These are phyloP conservation scores for Notamacropus eugenii DNA, from an alignment of 2,797 vertebrate genomes.

Conservation along the genomic window DNA sequence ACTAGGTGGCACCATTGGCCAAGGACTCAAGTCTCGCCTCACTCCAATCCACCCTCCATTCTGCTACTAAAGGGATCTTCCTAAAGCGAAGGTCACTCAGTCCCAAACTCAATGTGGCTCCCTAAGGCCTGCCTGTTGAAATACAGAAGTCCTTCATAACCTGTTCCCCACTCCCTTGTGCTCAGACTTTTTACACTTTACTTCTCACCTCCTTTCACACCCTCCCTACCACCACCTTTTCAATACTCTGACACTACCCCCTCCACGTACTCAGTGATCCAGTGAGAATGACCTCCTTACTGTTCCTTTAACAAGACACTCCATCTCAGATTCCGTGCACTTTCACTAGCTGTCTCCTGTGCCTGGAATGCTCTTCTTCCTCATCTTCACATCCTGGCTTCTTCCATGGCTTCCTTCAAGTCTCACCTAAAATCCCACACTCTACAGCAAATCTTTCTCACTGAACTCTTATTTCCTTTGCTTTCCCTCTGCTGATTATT, in stretches of 20 bases:
- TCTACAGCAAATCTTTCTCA: not conserved
- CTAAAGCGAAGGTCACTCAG: not conserved
- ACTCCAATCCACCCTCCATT: not conserved
- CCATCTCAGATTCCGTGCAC: not conserved
- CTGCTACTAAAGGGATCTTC: not conserved
- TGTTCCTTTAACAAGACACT: not conserved
- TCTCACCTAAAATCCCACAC: not conserved
- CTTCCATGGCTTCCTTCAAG: not conserved
- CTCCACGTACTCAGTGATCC: not conserved
- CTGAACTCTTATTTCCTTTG: not conserved
- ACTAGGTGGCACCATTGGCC: not conserved
- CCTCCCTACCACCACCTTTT: not conserved
- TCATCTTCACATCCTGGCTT: not conserved
- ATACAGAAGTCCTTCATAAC: not conserved
- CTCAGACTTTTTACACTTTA: not conserved
- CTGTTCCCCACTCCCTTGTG: not conserved
- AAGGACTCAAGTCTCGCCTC: not conserved
- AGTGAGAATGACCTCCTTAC: not conserved
- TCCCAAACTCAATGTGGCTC: not conserved
- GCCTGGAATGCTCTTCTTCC: not conserved
- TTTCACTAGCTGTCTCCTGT: not conserved
- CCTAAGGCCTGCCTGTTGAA: not conserved
- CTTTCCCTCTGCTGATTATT: not conserved
- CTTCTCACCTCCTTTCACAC: not conserved
- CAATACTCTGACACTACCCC: not conserved